Evolutionary conservation across 1,140 invertebrate species (phyloP).

Genomic region (Hyles vespertilio): DNA sequence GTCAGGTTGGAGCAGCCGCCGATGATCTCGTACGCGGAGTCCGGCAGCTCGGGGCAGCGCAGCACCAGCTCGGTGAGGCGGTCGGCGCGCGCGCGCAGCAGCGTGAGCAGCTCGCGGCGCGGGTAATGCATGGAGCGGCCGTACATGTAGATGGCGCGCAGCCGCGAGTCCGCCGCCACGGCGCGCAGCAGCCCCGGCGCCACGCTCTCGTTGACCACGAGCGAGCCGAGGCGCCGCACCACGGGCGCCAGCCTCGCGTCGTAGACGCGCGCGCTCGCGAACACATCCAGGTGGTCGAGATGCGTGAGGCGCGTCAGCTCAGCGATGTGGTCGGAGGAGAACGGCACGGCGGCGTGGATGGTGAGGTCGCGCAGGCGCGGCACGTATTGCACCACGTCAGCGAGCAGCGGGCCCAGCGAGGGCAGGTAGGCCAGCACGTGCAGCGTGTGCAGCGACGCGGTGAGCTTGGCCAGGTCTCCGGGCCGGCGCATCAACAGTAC

Average conservation of each 20-base stretch:
- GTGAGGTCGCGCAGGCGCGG: conserved; percentile 14
- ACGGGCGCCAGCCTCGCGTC: neutral
- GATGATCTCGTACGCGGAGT: conserved; percentile 21
- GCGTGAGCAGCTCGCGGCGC: conserved; percentile 7
- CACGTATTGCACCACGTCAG: neutral
- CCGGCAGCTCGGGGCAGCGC: conserved; percentile 25
- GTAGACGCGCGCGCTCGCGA: conserved; percentile 12
- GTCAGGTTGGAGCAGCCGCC: conserved; percentile 11
- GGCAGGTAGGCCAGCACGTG: conserved; percentile 15
- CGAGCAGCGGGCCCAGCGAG: conserved; percentile 4
- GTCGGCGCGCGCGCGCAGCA: conserved; percentile 14
- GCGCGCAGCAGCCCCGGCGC: conserved; percentile 12
- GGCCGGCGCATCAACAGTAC: conserved; percentile 4
- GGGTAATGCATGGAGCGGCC: conserved; percentile 25
- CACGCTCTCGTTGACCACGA: conserved; percentile 27
- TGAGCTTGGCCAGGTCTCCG: neutral
- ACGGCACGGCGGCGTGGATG: conserved; percentile 6
- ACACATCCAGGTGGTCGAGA: conserved; percentile 33
- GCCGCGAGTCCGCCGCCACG: neutral
- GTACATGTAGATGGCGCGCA: conserved; percentile 31
- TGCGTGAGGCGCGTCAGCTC: conserved; percentile 15
- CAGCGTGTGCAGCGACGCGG: neutral
- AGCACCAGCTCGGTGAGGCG: conserved; percentile 29
- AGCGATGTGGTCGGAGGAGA: conserved; percentile 4
- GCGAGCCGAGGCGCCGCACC: conserved; percentile 11